Evolutionary conservation across 2,113 vertebrate species (phyloP).

Genomic region (Clupea harengus): DNA sequence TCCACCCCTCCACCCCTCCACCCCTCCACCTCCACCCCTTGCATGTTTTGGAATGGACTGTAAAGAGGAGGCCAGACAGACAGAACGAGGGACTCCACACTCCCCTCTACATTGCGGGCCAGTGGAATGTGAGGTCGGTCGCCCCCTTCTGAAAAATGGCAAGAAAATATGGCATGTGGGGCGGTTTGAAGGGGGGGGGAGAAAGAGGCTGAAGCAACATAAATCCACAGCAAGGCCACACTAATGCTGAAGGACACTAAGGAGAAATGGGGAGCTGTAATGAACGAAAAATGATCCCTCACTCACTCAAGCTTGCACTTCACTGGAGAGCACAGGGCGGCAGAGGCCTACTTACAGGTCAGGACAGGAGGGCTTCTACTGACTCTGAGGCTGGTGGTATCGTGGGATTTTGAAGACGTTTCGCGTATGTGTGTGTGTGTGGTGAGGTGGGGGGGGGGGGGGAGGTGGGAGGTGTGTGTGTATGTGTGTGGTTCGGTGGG

Average conservation of each 20-base stretch:
- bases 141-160: conserved; percentile 35
- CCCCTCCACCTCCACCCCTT: conserved; percentile 15
- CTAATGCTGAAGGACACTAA: conserved; percentile 5
- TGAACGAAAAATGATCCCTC: background rate
- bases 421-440: conserved; percentile 3
- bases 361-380: background rate
- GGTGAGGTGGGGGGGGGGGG: background rate
- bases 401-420: background rate
- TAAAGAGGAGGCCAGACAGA: conserved; percentile 5
- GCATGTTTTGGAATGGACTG: background rate
- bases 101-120: background rate
- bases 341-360: background rate
- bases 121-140: background rate
- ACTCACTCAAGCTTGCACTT: background rate
- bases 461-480: background rate
- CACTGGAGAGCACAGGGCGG: background rate
- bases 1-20: background rate
- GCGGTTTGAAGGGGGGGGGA: background rate
- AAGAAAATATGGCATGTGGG: conserved; percentile 27
- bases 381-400: background rate
- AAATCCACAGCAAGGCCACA: background rate
- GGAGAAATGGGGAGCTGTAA: background rate
- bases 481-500: background rate
- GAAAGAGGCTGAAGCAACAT: background rate
- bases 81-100: conserved; percentile 17